phyloP scores from a whole-genome alignment of 2,113 vertebrate genomes.

The Amblyopsis rosae region DNA sequence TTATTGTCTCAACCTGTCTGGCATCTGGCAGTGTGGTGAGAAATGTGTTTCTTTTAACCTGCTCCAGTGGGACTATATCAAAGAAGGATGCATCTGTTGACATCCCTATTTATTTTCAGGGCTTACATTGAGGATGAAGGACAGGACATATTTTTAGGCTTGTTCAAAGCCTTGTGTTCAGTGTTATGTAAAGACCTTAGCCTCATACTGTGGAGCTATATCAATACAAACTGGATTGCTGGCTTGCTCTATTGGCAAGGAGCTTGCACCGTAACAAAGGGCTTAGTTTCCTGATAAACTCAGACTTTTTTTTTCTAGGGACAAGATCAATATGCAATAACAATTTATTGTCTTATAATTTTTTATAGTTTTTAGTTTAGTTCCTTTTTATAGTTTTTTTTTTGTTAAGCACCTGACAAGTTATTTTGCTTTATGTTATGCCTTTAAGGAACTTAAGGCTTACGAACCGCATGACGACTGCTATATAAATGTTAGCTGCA shows the following conservation, averaged over 20 bases:
- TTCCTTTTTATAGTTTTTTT: too few relatives aligned
- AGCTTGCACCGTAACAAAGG: constrained; percentile 12
- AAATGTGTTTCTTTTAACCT: constrained; percentile 13
- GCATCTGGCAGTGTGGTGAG: neutral
- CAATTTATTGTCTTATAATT: too few relatives aligned
- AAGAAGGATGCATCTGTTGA: constrained; percentile 27
- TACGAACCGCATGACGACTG: neutral
- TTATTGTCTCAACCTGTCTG: neutral
- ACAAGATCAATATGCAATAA: neutral
- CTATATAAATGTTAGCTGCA: neutral
- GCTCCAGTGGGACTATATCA: constrained; percentile 19
- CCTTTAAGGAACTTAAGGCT: neutral
- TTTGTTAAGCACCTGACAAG: too few relatives aligned
- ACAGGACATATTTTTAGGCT: constrained; percentile 43
- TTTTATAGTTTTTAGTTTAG: too few relatives aligned
- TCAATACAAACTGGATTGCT: constrained; percentile 41
- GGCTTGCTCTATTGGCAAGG: constrained; percentile 14
- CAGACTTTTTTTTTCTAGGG: neutral
- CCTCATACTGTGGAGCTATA: constrained; percentile 26
- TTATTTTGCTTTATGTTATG: neutral
- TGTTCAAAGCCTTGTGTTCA: constrained; percentile 9
- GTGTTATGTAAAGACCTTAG: constrained; percentile 43
- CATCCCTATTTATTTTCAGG: constrained; percentile 37
- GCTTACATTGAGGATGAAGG: constrained; percentile 19
- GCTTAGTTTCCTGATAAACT: neutral